A percentile compares a stretch with the other conserved stretches of the same genome.
Evolutionary conservation across 2,113 vertebrate genomes (phyloP).

Genomic region (Cavia porcellus): DNA sequence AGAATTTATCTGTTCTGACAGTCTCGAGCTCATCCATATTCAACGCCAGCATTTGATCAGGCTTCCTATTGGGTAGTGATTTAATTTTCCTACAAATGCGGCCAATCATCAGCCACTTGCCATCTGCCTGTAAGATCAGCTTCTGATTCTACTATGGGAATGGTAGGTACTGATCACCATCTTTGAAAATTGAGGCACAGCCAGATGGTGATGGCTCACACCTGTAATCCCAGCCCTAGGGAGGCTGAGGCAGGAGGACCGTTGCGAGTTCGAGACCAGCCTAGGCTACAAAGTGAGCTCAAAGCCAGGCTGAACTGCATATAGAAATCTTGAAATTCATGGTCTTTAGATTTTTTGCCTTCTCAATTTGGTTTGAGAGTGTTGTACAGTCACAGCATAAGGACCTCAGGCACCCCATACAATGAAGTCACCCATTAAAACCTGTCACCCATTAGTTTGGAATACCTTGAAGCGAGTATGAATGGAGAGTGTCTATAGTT

Average conservation of each 20-base stretch:
- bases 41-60: conserved; percentile 37
- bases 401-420: neutral
- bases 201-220: no score
- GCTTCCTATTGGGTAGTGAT: conserved; percentile 42
- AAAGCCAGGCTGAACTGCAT: no score
- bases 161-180: neutral
- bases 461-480: neutral
- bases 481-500: conserved; percentile 1
- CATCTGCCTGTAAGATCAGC: conserved; percentile 46
- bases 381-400: neutral
- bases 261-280: no score
- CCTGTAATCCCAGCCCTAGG: no score
- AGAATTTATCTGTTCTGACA: neutral
- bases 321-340: conserved; percentile 51
- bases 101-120: conserved; percentile 17
- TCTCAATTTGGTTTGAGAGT: conserved; percentile 6
- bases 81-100: conserved; percentile 36
- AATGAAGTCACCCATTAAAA: conserved; percentile 14
- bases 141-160: neutral
- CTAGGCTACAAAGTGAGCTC: no score
- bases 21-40: neutral
- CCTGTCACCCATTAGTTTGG: neutral
- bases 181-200: conserved; percentile 35
- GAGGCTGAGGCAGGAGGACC: no score
- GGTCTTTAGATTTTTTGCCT: neutral